A percentile compares a stretch with the other conserved stretches of the same genome.
phyloP scores from a whole-genome alignment of 1,140 invertebrate genomes.

The Dysdera silvatica region DNA sequence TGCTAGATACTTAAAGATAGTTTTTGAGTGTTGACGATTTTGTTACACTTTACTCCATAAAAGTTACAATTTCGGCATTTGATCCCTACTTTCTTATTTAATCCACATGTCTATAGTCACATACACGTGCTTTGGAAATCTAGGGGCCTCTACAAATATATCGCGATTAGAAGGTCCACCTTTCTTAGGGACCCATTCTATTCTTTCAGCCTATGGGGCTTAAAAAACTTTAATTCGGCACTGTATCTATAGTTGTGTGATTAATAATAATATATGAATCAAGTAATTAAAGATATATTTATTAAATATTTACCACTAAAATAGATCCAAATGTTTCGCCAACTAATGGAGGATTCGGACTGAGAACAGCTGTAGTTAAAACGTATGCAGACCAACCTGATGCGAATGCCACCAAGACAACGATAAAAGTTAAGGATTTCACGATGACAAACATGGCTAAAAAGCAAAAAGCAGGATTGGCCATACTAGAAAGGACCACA shows the following conservation, averaged over 20 bases:
- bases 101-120: too few relatives aligned
- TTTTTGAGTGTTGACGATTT: too few relatives aligned
- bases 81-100: too few relatives aligned
- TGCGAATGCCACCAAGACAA: slow-evolving; percentile 38
- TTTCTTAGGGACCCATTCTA: too few relatives aligned
- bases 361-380: slow-evolving; percentile 59
- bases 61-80: too few relatives aligned
- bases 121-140: too few relatives aligned
- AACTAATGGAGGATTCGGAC: slow-evolving; percentile 64
- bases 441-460: slow-evolving; percentile 61
- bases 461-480: slow-evolving; percentile 74
- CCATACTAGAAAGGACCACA: slow-evolving; percentile 67
- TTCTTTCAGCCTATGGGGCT: not conserved
- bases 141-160: too few relatives aligned
- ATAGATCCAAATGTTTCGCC: slow-evolving; percentile 52
- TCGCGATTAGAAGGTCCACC: too few relatives aligned
- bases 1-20: too few relatives aligned
- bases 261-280: not conserved
- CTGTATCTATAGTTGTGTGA: too few relatives aligned
- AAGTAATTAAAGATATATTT: not conserved
- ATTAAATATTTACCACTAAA: slow-evolving; percentile 50
- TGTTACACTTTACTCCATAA: too few relatives aligned
- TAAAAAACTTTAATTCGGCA: not conserved
- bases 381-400: slow-evolving; percentile 52
- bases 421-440: slow-evolving; percentile 44